Conservation (phyloP, 2,888 invertebrate genomes). For the Nasonovia ribisnigri region DNA sequence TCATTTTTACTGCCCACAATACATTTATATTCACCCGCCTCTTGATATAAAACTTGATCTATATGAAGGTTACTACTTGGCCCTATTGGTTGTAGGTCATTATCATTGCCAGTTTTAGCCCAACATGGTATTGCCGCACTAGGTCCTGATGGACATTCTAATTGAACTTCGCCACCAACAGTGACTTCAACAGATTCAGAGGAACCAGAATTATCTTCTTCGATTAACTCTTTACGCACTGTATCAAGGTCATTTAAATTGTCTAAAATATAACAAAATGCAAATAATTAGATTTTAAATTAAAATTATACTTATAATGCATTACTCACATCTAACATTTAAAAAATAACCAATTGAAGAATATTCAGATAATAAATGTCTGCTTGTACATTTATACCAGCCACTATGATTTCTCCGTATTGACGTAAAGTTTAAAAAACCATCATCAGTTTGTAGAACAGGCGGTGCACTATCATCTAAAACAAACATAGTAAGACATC, state of each 20-base stretch:
- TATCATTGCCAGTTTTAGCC: slow-evolving; percentile 73
- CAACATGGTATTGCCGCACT: slow-evolving; percentile 74
- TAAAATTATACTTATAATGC: background rate
- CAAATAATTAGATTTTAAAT: background rate
- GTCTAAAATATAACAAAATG: slow-evolving; percentile 62
- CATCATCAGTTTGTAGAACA: slow-evolving; percentile 80
- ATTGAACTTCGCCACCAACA: slow-evolving; percentile 86
- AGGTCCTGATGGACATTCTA: slow-evolving; percentile 85
- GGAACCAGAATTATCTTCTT: slow-evolving; percentile 85
- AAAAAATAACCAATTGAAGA: slow-evolving; percentile 92
- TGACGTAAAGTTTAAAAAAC: slow-evolving; percentile 87
- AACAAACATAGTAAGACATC: slow-evolving; percentile 39
- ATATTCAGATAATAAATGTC: slow-evolving; percentile 86
- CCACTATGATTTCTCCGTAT: slow-evolving; percentile 86
- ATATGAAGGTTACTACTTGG: slow-evolving; percentile 76
- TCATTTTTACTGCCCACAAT: slow-evolving; percentile 74
- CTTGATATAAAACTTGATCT: slow-evolving; percentile 81
- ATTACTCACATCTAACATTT: slow-evolving; percentile 86
- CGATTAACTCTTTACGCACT: slow-evolving; percentile 71
- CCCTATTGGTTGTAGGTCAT: slow-evolving; percentile 72
- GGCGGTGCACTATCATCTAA: slow-evolving; percentile 69
- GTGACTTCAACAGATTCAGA: slow-evolving; percentile 82
- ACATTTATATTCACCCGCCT: slow-evolving; percentile 83
- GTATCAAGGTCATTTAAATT: slow-evolving; percentile 72
- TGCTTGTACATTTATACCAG: slow-evolving; percentile 92